phyloP scores from a whole-genome alignment of 2,888 invertebrate genomes.

The Holacanthella duospinosa region DNA sequence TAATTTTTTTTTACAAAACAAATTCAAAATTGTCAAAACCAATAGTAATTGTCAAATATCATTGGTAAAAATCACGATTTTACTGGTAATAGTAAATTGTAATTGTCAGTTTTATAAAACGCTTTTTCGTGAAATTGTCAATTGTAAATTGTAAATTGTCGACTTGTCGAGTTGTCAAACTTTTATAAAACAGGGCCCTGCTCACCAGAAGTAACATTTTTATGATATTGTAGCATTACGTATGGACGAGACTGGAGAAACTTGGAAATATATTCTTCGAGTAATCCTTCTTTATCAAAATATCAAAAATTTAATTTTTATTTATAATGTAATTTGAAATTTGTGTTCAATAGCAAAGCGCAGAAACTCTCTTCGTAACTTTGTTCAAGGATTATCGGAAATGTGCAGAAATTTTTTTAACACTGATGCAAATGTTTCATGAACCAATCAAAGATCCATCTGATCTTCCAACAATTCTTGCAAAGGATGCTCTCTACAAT shows the following conservation, averaged over 20 bases:
- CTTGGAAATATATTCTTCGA: slow-evolving; percentile 85
- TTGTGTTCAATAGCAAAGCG: slow-evolving; percentile 58
- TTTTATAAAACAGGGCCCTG: too few relatives aligned
- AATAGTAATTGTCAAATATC: too few relatives aligned
- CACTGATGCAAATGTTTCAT: slow-evolving; percentile 58
- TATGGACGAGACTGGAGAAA: slow-evolving; percentile 71
- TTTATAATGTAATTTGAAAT: slow-evolving; percentile 12
- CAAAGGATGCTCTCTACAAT: slow-evolving; percentile 87
- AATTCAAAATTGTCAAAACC: too few relatives aligned
- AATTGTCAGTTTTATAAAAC: too few relatives aligned
- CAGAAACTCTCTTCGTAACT: slow-evolving; percentile 72
- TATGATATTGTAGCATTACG: slow-evolving; percentile 35
- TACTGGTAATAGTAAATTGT: too few relatives aligned
- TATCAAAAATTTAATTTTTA: background rate
- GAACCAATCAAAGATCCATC: slow-evolving; percentile 53
- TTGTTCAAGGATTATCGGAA: slow-evolving; percentile 69
- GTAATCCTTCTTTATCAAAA: too few relatives aligned
- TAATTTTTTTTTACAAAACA: too few relatives aligned
- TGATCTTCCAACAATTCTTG: slow-evolving; percentile 65
- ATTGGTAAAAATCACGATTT: too few relatives aligned
- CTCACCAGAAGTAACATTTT: background rate
- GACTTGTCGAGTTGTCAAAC: too few relatives aligned
- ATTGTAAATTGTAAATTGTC: too few relatives aligned
- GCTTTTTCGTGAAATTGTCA: too few relatives aligned
- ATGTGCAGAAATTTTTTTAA: slow-evolving; percentile 60